These are phyloP conservation scores for Thera obeliscata DNA, from an alignment of 2,888 invertebrate genomes.

Conservation along the genomic window DNA sequence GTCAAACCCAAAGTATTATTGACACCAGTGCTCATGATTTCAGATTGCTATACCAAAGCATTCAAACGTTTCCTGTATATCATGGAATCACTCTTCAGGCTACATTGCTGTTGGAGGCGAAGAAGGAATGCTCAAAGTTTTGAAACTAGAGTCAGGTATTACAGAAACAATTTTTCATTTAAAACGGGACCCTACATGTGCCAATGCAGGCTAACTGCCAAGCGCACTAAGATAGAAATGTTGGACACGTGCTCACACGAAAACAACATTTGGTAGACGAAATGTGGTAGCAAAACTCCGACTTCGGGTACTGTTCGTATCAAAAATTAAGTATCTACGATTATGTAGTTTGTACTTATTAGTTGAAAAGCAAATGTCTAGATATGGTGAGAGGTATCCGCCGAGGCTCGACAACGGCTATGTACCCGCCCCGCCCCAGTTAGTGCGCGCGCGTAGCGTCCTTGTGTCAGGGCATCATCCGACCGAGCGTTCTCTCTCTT, in stretches of 20 bases:
- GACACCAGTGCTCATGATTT: not conserved
- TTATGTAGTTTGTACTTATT: not conserved
- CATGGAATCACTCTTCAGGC: slow-evolving; percentile 98
- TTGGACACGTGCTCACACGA: no score
- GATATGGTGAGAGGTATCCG: not conserved
- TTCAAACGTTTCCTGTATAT: slow-evolving; percentile 93
- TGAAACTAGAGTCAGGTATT: slow-evolving; percentile 94
- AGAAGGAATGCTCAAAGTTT: slow-evolving; percentile 96
- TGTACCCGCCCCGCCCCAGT: slow-evolving; percentile 16
- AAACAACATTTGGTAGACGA: no score
- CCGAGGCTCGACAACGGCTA: slow-evolving; percentile 25
- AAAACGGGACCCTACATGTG: no score
- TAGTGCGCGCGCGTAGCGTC: slow-evolving; percentile 25
- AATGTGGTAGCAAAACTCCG: no score
- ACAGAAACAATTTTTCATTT: no score
- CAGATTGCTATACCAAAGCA: slow-evolving; percentile 99
- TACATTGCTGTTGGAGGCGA: slow-evolving; percentile 99
- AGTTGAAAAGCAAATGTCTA: not conserved
- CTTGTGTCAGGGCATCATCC: slow-evolving; percentile 54
- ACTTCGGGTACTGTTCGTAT: no score
- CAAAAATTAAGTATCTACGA: not conserved
- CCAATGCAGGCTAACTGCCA: no score
- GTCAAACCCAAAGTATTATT: no score
- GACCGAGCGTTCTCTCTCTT: slow-evolving; percentile 82
- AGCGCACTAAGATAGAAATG: no score